Conservation (phyloP, 2,113 vertebrate genomes). For the Micromys minutus region DNA sequence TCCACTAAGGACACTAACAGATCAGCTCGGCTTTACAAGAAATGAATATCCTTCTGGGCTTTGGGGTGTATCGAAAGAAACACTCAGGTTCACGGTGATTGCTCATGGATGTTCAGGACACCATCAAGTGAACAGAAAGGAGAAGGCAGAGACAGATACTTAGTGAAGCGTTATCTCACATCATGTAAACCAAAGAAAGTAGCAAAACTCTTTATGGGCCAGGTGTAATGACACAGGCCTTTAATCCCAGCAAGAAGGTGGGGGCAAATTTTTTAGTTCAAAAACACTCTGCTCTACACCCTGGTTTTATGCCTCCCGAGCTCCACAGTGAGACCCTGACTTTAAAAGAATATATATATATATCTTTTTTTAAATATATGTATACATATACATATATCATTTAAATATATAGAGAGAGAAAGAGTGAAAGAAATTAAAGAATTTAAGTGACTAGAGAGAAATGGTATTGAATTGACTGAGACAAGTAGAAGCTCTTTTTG, state of each 20-base stretch:
- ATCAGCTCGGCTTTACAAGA: not conserved
- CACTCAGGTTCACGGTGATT: not conserved
- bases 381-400: no score
- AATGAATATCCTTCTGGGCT: not conserved
- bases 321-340: not conserved
- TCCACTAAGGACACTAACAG: not conserved
- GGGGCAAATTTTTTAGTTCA: not conserved
- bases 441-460: conserved; percentile 10
- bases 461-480: not conserved
- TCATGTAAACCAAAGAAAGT: conserved; percentile 1
- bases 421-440: not conserved
- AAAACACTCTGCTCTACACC: not conserved
- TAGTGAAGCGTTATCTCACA: not conserved
- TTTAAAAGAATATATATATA: no score
- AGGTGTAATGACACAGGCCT: not conserved
- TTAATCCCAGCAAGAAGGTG: no score
- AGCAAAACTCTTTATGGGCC: not conserved
- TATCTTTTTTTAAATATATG: not conserved
- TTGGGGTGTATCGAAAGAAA: not conserved
- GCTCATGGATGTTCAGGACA: not conserved
- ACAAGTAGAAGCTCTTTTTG: not conserved
- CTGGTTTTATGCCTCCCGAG: not conserved
- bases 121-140: not conserved
- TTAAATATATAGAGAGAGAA: no score
- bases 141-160: not conserved